Conservation (phyloP, 1,140 invertebrate species). For the Eupristina koningsbergeri region DNA sequence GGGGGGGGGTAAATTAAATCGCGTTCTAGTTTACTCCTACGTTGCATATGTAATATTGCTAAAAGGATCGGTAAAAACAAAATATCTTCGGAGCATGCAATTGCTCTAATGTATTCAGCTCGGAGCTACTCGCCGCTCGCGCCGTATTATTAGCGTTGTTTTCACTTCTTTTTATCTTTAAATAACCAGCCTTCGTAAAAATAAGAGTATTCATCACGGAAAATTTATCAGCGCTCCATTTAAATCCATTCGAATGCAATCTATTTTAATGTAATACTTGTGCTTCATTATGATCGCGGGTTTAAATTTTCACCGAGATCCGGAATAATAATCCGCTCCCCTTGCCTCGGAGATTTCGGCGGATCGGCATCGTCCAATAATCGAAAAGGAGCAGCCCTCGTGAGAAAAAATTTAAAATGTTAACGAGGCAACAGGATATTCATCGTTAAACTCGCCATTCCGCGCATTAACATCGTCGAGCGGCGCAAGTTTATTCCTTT, state of each 20-base stretch:
- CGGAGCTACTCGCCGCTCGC: not conserved
- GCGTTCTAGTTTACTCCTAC: not conserved
- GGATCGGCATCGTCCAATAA: not conserved
- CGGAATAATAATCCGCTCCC: not conserved
- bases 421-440: slow-evolving; percentile 46
- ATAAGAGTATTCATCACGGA: too few relatives aligned
- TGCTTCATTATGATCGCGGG: not conserved
- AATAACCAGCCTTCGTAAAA: not conserved
- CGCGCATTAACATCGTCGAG: slow-evolving; percentile 27
- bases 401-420: slow-evolving; percentile 43
- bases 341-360: not conserved
- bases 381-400: not conserved
- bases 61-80: not conserved
- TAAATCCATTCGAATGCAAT: not conserved
- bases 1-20: not conserved
- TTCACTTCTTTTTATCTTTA: not conserved
- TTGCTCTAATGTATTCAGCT: not conserved
- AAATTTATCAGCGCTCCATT: not conserved
- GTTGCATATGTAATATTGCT: not conserved
- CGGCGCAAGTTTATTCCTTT: slow-evolving; percentile 29
- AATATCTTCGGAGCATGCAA: not conserved
- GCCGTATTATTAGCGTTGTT: not conserved
- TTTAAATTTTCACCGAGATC: not conserved
- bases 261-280: not conserved
- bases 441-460: slow-evolving; percentile 40